Percentiles rank a stretch among this genome's conserved stretches.
These are phyloP conservation scores for Triplophysa dalaica DNA, from an alignment of 2,113 vertebrate genomes.

Conservation along the genomic window DNA sequence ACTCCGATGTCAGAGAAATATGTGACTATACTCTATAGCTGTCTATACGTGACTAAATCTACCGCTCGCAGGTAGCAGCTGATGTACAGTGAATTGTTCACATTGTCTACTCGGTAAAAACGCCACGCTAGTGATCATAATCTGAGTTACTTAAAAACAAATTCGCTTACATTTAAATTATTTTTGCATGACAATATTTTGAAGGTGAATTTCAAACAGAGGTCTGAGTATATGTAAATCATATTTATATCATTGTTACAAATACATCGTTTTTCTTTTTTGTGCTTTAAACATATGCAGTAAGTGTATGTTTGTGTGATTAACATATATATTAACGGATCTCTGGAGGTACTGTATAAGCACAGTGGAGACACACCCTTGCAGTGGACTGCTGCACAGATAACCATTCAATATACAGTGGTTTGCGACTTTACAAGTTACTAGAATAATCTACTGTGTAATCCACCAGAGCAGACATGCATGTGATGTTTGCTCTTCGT, in stretches of 20 bases:
- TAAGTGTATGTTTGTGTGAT: constrained; percentile 14
- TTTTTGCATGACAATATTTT: constrained; percentile 11
- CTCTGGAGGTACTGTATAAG: constrained; percentile 36
- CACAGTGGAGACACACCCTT: constrained; percentile 57
- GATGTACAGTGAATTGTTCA: constrained; percentile 38
- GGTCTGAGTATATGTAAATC: constrained; percentile 17
- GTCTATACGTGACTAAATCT: constrained; percentile 14
- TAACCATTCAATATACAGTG: constrained; percentile 49
- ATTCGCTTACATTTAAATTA: background rate
- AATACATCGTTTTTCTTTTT: constrained; percentile 23
- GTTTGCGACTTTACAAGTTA: constrained; percentile 52
- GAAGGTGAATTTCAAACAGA: constrained; percentile 28
- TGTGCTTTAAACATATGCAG: constrained; percentile 34
- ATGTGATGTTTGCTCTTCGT: constrained; percentile 60
- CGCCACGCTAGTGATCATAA: constrained; percentile 28
- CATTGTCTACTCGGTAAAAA: constrained; percentile 40
- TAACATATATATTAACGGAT: constrained; percentile 17
- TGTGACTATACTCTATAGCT: constrained; percentile 11
- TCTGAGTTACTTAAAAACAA: constrained; percentile 17
- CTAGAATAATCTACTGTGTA: constrained; percentile 47
- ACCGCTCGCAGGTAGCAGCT: constrained; percentile 27
- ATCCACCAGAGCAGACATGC: constrained; percentile 55
- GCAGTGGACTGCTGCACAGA: constrained; percentile 56
- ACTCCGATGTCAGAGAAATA: constrained; percentile 30
- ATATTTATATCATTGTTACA: constrained; percentile 15